Evolutionary conservation across 2,113 vertebrate species (phyloP).

Genomic region (Eira barbara): DNA sequence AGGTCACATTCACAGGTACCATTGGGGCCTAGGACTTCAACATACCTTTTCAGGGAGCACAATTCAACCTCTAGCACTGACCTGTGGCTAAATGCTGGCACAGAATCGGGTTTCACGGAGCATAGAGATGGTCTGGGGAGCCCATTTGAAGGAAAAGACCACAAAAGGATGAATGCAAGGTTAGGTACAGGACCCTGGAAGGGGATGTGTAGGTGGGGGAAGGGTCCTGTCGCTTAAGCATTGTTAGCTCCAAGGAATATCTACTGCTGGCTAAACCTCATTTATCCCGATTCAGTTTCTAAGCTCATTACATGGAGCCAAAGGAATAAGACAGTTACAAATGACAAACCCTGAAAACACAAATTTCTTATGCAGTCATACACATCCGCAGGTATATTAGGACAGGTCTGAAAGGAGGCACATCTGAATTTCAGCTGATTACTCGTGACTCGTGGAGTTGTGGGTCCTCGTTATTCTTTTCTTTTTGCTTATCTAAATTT

Average conservation of each 20-base stretch:
- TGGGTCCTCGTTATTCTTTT: background rate
- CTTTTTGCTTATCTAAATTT: background rate
- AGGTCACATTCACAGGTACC: background rate
- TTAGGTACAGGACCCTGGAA: background rate
- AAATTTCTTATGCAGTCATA: background rate
- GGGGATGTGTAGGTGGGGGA: rapidly evolving
- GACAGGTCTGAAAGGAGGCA: background rate
- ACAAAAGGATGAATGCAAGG: background rate
- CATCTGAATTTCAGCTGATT: background rate
- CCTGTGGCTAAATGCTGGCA: too few species aligned
- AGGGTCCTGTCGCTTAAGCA: rapidly evolving
- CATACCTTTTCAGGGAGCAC: too few species aligned
- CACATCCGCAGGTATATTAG: background rate
- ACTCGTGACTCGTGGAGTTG: background rate
- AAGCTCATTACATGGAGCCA: background rate
- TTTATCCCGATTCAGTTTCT: background rate
- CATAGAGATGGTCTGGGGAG: background rate
- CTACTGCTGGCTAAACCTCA: background rate
- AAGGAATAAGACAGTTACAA: background rate
- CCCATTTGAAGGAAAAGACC: background rate
- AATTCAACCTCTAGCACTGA: background rate
- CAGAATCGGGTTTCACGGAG: background rate
- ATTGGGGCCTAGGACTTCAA: too few species aligned
- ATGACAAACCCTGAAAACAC: background rate
- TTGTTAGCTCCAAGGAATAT: background rate